Base-by-base conservation (phyloP, 2,888 invertebrate genomes). In the Scaptomyza polygonia region DNA sequence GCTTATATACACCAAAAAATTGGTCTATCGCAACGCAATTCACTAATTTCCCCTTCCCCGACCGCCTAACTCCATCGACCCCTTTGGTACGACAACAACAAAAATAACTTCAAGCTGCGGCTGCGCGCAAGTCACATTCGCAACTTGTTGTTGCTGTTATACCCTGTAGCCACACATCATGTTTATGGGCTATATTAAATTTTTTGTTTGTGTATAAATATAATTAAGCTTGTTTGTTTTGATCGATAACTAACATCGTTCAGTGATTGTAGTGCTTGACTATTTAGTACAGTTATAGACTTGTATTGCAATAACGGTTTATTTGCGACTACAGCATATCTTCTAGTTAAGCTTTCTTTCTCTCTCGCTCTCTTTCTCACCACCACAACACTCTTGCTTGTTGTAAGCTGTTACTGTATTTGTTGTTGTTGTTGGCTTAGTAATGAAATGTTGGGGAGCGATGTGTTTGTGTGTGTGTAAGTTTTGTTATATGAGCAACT, bases 1-100 rank as follows among this genome's bases (percentile, higher is more conserved):
- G 87, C 90, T 91, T 92, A 89, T 92, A 92, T 92, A 92, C 91
- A 86, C 76, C 82, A 47, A 80, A 75, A 83, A 89, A 84, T 86
- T 84, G 84, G 79, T 80, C 82, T 86, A 81, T 79, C 75, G 79
- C 88, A 89, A 88, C 86, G 84, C 83, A 84, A 77, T 83, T 77
- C 79, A 69, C 78, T 52, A 65, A 62, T 48, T 8, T n/a, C 36
- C 9, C 25, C 21, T 1, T 1, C 36, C 3, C 27, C 11, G 1
- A 4, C 21, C 1, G 14, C 16, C 3, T 5, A 25, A 25, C 25
- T 30, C n/a, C 18, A 12, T n/a, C 11, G n/a, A n/a, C n/a, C 3
- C 16, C 11, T 16, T 36, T 11, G 8, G 3, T 30, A 14, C 49
- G 16, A 34, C 45, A 25, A 43, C 44, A 43, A 30, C 52, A 34